Evolutionary conservation across 1,140 invertebrate species (phyloP).

Genomic region (Rhynchophorus ferrugineus): DNA sequence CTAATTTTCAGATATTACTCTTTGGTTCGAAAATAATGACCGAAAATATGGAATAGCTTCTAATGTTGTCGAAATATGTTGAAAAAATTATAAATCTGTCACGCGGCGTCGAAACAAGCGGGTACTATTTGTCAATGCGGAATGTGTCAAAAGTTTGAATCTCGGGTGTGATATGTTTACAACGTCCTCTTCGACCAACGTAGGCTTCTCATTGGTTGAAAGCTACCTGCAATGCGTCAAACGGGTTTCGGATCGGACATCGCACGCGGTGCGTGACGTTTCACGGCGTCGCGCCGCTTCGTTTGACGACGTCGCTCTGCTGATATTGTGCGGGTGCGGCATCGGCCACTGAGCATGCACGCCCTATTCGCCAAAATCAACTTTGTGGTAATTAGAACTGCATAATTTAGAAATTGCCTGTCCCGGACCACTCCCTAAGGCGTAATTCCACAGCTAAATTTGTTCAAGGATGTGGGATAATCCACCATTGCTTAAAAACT

Average conservation of each 20-base stretch:
- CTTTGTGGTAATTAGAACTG: constrained; percentile 11
- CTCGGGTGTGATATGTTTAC: constrained; percentile 59
- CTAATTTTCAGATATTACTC: not conserved
- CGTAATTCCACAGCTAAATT: not conserved
- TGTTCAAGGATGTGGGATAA: too few relatives aligned
- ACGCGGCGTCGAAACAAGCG: too few relatives aligned
- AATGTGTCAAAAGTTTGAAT: constrained; percentile 45
- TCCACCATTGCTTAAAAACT: too few relatives aligned
- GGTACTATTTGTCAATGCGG: constrained; percentile 48
- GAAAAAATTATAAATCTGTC: too few relatives aligned
- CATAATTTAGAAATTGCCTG: constrained; percentile 18
- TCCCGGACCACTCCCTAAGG: constrained; percentile 10
- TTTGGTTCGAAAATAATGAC: too few relatives aligned
- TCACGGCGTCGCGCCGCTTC: constrained; percentile 17
- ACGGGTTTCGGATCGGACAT: constrained; percentile 30
- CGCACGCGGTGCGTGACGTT: constrained; percentile 32
- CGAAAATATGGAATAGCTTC: too few relatives aligned
- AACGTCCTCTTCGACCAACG: constrained; percentile 42
- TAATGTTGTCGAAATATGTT: too few relatives aligned
- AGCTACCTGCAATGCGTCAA: constrained; percentile 79
- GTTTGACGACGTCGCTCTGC: constrained; percentile 26
- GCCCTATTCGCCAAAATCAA: constrained; percentile 3
- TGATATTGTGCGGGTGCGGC: constrained; percentile 32
- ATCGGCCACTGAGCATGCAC: constrained; percentile 20
- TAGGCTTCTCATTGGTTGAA: constrained; percentile 57